A percentile compares a stretch with the other conserved stretches of the same genome.
phyloP scores from a whole-genome alignment of 1,140 invertebrate genomes.

The Acyrthosiphon pisum region DNA sequence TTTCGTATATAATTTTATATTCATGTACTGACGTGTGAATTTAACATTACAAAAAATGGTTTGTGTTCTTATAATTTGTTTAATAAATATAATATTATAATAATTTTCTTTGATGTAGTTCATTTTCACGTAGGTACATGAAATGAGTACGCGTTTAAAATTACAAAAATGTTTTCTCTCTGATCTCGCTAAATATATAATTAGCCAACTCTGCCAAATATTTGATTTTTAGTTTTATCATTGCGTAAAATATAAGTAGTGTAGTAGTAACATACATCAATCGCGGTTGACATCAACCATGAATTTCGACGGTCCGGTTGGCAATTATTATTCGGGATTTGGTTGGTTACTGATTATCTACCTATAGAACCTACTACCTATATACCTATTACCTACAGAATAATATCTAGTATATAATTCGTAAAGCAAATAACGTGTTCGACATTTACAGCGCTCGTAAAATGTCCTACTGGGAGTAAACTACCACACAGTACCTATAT shows the following conservation, averaged over 20 bases:
- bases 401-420: background rate
- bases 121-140: background rate
- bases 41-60: background rate
- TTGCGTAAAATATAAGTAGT: background rate
- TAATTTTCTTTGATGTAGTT: background rate
- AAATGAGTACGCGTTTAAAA: background rate
- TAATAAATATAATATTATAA: background rate
- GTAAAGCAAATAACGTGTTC: background rate
- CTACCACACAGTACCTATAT: background rate
- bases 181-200: background rate
- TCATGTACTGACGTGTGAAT: background rate
- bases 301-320: background rate
- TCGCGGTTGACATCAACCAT: background rate
- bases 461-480: background rate
- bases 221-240: background rate
- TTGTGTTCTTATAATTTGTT: background rate
- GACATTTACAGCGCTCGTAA: background rate
- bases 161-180: background rate
- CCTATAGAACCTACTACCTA: too few species aligned
- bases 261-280: background rate
- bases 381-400: too few species aligned
- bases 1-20: background rate
- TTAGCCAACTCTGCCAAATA: background rate
- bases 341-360: background rate
- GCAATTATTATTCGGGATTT: background rate